These are phyloP conservation scores for Apotomis turbidana DNA, from an alignment of 2,888 invertebrate genomes.

Conservation along the genomic window DNA sequence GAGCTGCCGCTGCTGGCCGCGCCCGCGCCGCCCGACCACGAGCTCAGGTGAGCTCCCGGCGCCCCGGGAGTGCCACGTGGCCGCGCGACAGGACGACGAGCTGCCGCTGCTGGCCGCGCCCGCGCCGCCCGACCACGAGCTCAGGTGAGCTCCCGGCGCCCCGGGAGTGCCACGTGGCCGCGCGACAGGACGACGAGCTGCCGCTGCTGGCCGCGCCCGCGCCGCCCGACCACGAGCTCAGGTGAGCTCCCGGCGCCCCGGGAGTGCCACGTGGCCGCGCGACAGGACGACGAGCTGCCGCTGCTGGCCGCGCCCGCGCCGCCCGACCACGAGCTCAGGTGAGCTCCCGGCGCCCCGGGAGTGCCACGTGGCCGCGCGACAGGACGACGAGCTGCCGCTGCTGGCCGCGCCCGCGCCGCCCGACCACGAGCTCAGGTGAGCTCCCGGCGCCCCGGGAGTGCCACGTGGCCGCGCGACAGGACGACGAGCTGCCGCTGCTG, in stretches of 20 bases:
- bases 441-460: constrained; percentile 84
- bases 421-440: constrained; percentile 11
- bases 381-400: constrained; percentile 40
- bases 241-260: not conserved
- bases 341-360: constrained; percentile 70
- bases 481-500: constrained; percentile 33
- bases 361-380: constrained; percentile 86
- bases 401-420: constrained; percentile 12
- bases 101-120: constrained; percentile 21
- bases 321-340: constrained; percentile 14
- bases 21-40: constrained; percentile 1
- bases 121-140: constrained; percentile 2
- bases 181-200: constrained; percentile 47
- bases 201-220: constrained; percentile 20
- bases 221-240: constrained; percentile 8
- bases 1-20: constrained; percentile 24
- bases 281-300: constrained; percentile 42
- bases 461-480: constrained; percentile 83
- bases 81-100: constrained; percentile 52
- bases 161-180: constrained; percentile 91
- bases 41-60: constrained; percentile 3
- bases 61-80: constrained; percentile 92
- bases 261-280: constrained; percentile 89
- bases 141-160: not conserved
- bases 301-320: constrained; percentile 17